Evolutionary conservation across 2,113 vertebrate genomes (phyloP).

Genomic region (Neogale vison): DNA sequence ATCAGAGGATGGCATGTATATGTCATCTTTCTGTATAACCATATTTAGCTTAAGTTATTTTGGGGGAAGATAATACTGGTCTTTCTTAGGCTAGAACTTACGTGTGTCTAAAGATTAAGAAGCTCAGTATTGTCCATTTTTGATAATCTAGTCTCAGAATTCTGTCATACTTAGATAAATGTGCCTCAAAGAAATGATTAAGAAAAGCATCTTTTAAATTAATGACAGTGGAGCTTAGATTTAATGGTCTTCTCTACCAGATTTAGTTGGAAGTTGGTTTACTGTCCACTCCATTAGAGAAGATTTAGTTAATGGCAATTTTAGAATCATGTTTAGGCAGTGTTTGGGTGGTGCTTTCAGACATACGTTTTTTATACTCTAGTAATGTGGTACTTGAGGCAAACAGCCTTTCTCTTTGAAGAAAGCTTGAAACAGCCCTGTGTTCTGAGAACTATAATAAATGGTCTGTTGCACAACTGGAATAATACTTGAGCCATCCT

Average conservation of each 20-base stretch:
- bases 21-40: neutral
- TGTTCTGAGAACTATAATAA: neutral
- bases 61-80: neutral
- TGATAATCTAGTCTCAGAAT: neutral
- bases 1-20: neutral
- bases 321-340: neutral
- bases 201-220: neutral
- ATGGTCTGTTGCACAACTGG: neutral
- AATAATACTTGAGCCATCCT: neutral
- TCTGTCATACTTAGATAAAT: neutral
- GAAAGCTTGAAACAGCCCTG: neutral
- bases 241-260: neutral
- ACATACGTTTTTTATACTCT: neutral
- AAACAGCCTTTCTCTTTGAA: neutral
- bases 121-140: neutral
- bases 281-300: neutral
- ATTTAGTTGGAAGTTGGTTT: constrained; percentile 25
- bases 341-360: neutral
- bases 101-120: neutral
- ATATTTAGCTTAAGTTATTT: neutral
- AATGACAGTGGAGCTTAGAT: neutral
- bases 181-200: constrained; percentile 37
- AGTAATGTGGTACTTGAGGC: neutral
- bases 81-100: neutral
- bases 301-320: neutral